A percentile compares a stretch with the other conserved stretches of the same genome.
These are phyloP conservation scores for Lagria hirta DNA, from an alignment of 2,888 invertebrate species.

Conservation along the genomic window DNA sequence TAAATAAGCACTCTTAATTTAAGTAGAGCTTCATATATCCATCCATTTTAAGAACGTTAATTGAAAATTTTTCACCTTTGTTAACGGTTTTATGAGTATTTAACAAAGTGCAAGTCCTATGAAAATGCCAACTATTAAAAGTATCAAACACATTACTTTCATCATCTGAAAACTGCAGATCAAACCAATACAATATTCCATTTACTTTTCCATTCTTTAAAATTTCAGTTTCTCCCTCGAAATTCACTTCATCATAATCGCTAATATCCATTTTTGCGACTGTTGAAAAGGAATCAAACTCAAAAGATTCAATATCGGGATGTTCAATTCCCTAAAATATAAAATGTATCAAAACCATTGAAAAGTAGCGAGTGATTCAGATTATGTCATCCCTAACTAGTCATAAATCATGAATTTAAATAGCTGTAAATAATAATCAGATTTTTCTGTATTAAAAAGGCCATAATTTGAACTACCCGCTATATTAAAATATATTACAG, in stretches of 20 bases:
- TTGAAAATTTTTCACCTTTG: conserved; percentile 42
- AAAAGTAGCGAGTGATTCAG: too few species aligned
- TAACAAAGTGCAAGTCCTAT: conserved; percentile 57
- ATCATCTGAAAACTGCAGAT: conserved; percentile 54
- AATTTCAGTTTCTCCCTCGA: conserved; percentile 42
- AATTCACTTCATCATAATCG: conserved; percentile 3
- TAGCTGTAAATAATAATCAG: neutral
- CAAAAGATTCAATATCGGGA: conserved; percentile 56
- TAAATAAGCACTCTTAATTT: too few species aligned
- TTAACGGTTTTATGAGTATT: conserved; percentile 47
- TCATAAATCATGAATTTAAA: neutral
- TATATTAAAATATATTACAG: conserved; percentile 50
- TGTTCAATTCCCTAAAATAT: conserved; percentile 55
- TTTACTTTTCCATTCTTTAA: conserved; percentile 54
- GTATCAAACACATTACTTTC: conserved; percentile 51
- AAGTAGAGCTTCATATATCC: conserved; percentile 23
- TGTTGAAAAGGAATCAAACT: conserved; percentile 53
- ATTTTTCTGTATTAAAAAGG: neutral
- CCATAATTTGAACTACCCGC: neutral
- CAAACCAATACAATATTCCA: conserved; percentile 61
- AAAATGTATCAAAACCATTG: too few species aligned
- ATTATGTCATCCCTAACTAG: too few species aligned
- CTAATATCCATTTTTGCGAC: conserved; percentile 31
- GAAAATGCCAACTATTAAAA: conserved; percentile 53
- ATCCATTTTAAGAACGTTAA: conserved; percentile 6